A percentile compares a stretch with the other conserved stretches of the same genome.
These are phyloP conservation scores for Cheirogaleus medius DNA, from an alignment of 2,113 vertebrate species.

Conservation along the genomic window DNA sequence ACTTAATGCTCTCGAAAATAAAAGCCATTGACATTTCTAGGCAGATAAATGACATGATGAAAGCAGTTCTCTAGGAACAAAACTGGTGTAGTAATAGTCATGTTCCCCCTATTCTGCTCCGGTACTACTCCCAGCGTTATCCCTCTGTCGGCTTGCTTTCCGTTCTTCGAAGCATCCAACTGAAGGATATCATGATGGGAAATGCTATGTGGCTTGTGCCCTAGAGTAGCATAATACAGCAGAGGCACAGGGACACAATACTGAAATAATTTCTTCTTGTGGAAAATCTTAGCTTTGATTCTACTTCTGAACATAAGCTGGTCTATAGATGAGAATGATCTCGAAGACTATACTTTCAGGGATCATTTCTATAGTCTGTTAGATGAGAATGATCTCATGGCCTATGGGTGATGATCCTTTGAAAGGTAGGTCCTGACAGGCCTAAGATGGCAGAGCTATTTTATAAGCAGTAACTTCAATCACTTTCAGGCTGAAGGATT, in stretches of 20 bases:
- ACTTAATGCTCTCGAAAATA: not conserved
- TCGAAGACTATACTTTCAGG: too few species aligned
- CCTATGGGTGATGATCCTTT: not conserved
- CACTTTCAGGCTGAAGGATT: not conserved
- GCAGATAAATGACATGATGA: not conserved
- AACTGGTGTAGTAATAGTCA: accelerated
- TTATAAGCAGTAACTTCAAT: not conserved
- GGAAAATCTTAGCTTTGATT: not conserved
- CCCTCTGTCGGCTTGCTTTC: not conserved
- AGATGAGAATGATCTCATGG: not conserved
- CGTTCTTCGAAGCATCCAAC: not conserved
- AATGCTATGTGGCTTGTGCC: not conserved
- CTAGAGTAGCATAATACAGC: not conserved
- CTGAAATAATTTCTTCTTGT: not conserved
- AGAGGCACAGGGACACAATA: not conserved
- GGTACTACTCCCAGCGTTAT: too few species aligned
- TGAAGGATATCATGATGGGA: not conserved
- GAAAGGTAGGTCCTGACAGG: not conserved
- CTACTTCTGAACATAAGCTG: not conserved
- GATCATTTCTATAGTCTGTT: too few species aligned
- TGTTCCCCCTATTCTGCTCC: not conserved
- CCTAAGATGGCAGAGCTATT: not conserved
- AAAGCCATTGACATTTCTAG: not conserved
- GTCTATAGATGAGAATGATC: not conserved
- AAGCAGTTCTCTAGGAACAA: not conserved